Percentiles rank a stretch among this genome's conserved stretches.
phyloP scores from a whole-genome alignment of 2,797 vertebrate species.

The Melanotaenia pygmaea region DNA sequence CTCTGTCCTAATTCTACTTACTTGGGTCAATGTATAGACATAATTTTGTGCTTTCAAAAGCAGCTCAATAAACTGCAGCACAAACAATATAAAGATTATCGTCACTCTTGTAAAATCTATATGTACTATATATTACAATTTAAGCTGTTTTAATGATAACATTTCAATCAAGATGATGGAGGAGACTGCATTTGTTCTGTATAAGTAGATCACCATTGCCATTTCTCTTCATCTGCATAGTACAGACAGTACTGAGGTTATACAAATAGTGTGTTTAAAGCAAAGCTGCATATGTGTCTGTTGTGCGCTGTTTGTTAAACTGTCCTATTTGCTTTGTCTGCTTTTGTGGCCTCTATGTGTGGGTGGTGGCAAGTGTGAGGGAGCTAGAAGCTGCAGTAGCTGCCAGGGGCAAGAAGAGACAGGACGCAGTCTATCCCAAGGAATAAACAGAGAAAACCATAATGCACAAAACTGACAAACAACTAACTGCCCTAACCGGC shows the following conservation, averaged over 20 bases:
- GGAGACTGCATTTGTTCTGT: slow-evolving; percentile 11
- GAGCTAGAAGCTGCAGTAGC: slow-evolving; percentile 56
- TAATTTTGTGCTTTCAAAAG: neutral
- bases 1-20: neutral
- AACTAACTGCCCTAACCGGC: slow-evolving; percentile 19
- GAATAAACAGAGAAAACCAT: slow-evolving; percentile 55
- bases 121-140: neutral
- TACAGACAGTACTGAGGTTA: slow-evolving; percentile 14
- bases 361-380: slow-evolving; percentile 61
- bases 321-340: slow-evolving; percentile 54
- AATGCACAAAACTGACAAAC: slow-evolving; percentile 31
- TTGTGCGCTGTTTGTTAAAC: slow-evolving; percentile 44
- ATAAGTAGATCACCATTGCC: slow-evolving; percentile 14
- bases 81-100: neutral
- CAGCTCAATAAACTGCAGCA: neutral
- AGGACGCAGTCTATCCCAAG: slow-evolving; percentile 39
- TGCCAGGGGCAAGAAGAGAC: slow-evolving; percentile 63
- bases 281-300: slow-evolving; percentile 27
- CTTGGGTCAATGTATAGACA: neutral
- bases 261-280: slow-evolving; percentile 27
- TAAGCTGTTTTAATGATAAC: slow-evolving; percentile 18
- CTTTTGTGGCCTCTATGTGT: slow-evolving; percentile 55
- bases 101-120: neutral
- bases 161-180: slow-evolving; percentile 1
- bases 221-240: slow-evolving; percentile 32